phyloP scores from a whole-genome alignment of 2,888 invertebrate species.

The Aspidapion aeneum region DNA sequence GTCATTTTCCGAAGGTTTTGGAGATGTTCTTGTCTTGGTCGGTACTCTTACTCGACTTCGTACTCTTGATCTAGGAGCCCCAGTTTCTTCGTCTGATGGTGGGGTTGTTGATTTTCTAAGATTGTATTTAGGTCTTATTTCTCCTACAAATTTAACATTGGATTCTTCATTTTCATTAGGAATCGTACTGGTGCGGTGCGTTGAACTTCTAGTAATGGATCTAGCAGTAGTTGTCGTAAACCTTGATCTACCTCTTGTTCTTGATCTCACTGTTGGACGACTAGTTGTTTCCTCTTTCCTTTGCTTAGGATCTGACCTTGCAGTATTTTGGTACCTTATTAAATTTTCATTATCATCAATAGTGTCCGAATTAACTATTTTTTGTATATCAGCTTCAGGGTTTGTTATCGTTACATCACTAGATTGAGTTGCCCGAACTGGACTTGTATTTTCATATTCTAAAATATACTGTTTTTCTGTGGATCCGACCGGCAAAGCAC shows the following conservation, averaged over 20 bases:
- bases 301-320: conserved; percentile 29
- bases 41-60: conserved; percentile 31
- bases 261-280: conserved; percentile 28
- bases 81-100: conserved; percentile 20
- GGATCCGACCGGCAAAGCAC: conserved; percentile 12
- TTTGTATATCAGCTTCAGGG: conserved; percentile 6
- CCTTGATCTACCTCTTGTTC: conserved; percentile 32
- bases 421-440: conserved; percentile 7
- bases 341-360: conserved; percentile 21
- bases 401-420: conserved; percentile 22
- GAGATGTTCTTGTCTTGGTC: conserved; percentile 15
- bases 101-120: conserved; percentile 17
- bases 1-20: conserved; percentile 22
- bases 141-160: conserved; percentile 40
- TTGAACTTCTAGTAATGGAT: conserved; percentile 23
- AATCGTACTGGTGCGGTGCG: conserved; percentile 19
- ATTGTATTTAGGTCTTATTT: conserved; percentile 42
- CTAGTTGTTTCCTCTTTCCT: conserved; percentile 28
- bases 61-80: conserved; percentile 27
- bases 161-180: conserved; percentile 20
- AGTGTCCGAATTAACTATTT: neutral
- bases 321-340: conserved; percentile 26
- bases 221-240: conserved; percentile 24
- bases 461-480: conserved; percentile 15
- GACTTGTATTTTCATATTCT: conserved; percentile 27